Evolutionary conservation across 2,888 invertebrate species (phyloP), one percentile per base, ranked within the genome.

Genomic region (Abrostola tripartita): DNA sequence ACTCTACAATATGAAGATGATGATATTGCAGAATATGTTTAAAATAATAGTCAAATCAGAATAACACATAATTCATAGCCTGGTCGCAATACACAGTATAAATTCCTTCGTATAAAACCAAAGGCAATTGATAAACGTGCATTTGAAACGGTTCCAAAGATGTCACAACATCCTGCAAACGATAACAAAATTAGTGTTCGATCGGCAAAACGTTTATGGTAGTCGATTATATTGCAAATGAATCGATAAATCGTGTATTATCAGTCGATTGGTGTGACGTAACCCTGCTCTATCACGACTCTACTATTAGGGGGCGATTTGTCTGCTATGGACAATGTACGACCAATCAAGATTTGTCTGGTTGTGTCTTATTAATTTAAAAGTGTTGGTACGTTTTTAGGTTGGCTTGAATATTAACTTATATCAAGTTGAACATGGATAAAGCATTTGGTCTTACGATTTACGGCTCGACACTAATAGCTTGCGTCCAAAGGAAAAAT

Each of bases 261-360:
- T 78, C 80, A 80, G 72, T 76, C 71, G 63, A 78, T 76, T 81
- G 72, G 72, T 66, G 75, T 89, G 87, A 87, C 82, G 88, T 82
- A 87, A 88, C 59, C 53, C 60, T 82, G 88, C 82, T 85, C 89
- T 89, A 88, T 88, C 89, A 90, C 89, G 89, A 89, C 77, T 57
- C 58, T 51, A 65, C 79, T 74, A 83, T 86, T 89, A 84, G 68
- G 76, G 69, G 65, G 58, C 65, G 62, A 70, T 69, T 79, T 77
- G 79, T 65, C 73, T 76, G 72, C 74, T 71, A 75, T 71, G 65
- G 74, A 74, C 79, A 65, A 70, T 56, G 49, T 65, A 58, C 55
- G n/a, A 44, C 61, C 65, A 64, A 8, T 35, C 41, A 63, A 65
- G 47, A 57, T 65, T 75, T 69, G 50, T 41, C 52, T 60, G 6